Evolutionary conservation across 2,113 vertebrate species (phyloP).

Genomic region (Crocuta crocuta): DNA sequence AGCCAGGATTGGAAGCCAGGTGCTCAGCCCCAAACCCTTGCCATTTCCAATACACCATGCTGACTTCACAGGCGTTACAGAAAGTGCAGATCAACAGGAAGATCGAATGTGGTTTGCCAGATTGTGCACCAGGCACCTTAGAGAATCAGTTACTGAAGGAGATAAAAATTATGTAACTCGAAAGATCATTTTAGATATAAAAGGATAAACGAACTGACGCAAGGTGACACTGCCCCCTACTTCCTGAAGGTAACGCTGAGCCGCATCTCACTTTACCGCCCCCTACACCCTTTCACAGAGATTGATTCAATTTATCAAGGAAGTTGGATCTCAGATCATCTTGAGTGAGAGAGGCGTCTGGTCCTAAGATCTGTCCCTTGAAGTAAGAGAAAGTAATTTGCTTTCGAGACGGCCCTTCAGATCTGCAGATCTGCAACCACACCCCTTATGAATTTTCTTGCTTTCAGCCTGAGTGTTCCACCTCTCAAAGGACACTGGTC

Average conservation of each 20-base stretch:
- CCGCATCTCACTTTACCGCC: not conserved
- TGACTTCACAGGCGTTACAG: not conserved
- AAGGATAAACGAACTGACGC: not conserved
- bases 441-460: not conserved
- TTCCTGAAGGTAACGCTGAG: not conserved
- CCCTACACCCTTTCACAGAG: not conserved
- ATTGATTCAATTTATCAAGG: not conserved
- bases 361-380: not conserved
- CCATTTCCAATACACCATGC: not conserved
- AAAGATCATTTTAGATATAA: constrained; percentile 21
- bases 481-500: not conserved
- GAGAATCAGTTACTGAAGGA: constrained; percentile 14
- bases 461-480: not conserved
- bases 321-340: constrained; percentile 1
- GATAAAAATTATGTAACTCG: not conserved
- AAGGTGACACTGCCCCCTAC: not conserved
- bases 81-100: constrained; percentile 33
- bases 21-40: not conserved
- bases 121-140: not conserved
- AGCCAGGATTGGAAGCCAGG: not conserved
- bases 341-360: not conserved
- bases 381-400: constrained; percentile 20
- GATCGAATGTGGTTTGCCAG: not conserved
- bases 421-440: not conserved
- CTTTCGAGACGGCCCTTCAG: not conserved